Base-by-base conservation (phyloP, 2,113 vertebrate species). In the Anarhynchus alexandrinus region DNA sequence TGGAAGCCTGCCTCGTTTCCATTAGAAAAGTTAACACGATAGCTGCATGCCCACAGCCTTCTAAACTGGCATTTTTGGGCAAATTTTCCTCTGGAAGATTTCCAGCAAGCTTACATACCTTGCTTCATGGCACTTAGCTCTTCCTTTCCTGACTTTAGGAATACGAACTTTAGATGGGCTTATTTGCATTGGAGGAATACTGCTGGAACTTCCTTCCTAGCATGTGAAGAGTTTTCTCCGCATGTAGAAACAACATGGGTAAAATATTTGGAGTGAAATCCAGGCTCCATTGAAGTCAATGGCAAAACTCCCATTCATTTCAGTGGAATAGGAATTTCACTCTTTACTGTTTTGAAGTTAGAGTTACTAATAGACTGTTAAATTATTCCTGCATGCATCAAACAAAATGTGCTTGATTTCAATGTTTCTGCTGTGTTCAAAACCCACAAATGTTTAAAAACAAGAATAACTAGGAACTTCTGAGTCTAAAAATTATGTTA, bases 291-390 rank as follows among this genome's bases (percentile, higher is more conserved):
- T 96, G 94, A 94, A 97, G 86, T 95, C 64, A 93, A 5, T 95
- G 82, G 95, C 94, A 95, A 93, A 95, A 85, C 84, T 95, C 93
- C 95, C 93, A 23, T 95, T 94, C 66, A 70, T 51, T 96, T 95
- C 89, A 88, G 86, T 30, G 43, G 61, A 95, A 87, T 78, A 97
- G 78, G 78, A 95, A 89, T 95, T 95, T 95, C 91, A 80, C 86
- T 89, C 71, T 87, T 78, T 67, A 47, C 90, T 96, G 93, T 93
- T 97, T 96, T 93, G 93, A 96, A 98, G 96, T 97, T 78, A 73
- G 90, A 93, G 59, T 96, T 96, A 94, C 76, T 94, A 81, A 89
- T 69, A 91, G 90, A 73, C 95, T 96, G 83, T 97, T 94, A 94
- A 86, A 59, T 93, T 93, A 82, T 94, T 92, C n/a, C 52, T 83